Conservation (phyloP, 2,888 invertebrate species). For the Cacoxenus indagator region DNA sequence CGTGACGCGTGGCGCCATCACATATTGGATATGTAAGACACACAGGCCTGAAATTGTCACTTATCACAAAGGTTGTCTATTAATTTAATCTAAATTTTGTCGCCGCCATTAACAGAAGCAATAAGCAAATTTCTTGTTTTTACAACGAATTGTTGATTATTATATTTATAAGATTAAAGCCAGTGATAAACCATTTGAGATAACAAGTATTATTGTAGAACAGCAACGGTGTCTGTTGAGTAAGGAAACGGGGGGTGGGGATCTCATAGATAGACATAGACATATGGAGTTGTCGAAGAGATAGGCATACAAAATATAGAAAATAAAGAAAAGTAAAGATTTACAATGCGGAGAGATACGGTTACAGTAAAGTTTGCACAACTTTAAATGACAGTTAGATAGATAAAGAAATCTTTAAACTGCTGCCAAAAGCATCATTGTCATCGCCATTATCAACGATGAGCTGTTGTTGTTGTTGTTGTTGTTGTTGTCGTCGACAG, state of each 20-base stretch:
- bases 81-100: constrained; percentile 41
- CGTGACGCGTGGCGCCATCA: neutral
- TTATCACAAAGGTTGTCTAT: neutral
- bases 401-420: constrained; percentile 10
- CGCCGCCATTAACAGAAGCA: constrained; percentile 43
- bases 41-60: constrained; percentile 6
- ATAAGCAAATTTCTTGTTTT: constrained; percentile 19
- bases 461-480: no score
- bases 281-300: neutral
- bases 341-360: neutral
- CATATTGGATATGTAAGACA: neutral
- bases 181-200: constrained; percentile 39
- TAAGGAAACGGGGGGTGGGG: constrained; percentile 3
- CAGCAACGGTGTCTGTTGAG: no score
- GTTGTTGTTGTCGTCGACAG: neutral
- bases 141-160: neutral
- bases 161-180: constrained; percentile 16
- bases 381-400: constrained; percentile 7
- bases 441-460: constrained; percentile 14
- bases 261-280: neutral
- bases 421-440: constrained; percentile 12
- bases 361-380: neutral
- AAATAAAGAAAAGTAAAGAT: neutral
- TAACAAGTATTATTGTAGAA: constrained; percentile 39
- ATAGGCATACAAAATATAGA: neutral